These are phyloP conservation scores for Temnothorax nylanderi DNA, from an alignment of 1,140 invertebrate genomes.

Conservation along the genomic window DNA sequence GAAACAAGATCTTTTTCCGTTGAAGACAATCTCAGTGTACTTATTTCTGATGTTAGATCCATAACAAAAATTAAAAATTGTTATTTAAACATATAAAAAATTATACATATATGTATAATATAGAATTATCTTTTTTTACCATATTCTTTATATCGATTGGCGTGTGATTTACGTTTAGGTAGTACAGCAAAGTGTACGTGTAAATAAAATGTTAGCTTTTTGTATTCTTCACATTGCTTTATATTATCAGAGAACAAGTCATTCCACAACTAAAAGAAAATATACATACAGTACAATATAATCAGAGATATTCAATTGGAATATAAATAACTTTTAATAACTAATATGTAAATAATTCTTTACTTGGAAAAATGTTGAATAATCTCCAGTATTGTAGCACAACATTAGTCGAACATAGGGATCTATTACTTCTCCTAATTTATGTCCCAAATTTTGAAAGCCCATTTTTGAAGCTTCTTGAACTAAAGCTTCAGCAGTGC, in stretches of 20 bases:
- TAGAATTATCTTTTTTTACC: conserved; percentile 41
- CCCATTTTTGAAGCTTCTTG: conserved; percentile 66
- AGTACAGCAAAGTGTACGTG: conserved; percentile 74
- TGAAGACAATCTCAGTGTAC: not conserved
- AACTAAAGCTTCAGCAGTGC: conserved; percentile 67
- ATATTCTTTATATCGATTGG: conserved; percentile 42
- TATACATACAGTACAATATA: not conserved
- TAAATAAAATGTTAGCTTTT: conserved; percentile 74
- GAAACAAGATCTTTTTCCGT: not conserved
- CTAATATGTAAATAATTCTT: not conserved
- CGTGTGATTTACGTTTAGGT: conserved; percentile 63
- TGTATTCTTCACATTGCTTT: conserved; percentile 69
- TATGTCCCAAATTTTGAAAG: conserved; percentile 44
- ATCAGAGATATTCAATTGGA: not conserved
- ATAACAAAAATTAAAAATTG: conserved; percentile 18
- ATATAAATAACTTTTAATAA: too few relatives aligned
- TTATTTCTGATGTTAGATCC: not conserved
- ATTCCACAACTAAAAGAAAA: conserved; percentile 72
- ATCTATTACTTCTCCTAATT: conserved; percentile 28
- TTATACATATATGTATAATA: conserved; percentile 7
- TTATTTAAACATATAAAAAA: not conserved
- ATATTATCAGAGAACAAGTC: conserved; percentile 57
- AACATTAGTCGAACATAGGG: conserved; percentile 50
- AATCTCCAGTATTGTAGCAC: conserved; percentile 67
- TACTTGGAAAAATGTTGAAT: conserved; percentile 74